Evolutionary conservation across 2,797 vertebrate genomes (phyloP).

Genomic region (Labeo calbasu): DNA sequence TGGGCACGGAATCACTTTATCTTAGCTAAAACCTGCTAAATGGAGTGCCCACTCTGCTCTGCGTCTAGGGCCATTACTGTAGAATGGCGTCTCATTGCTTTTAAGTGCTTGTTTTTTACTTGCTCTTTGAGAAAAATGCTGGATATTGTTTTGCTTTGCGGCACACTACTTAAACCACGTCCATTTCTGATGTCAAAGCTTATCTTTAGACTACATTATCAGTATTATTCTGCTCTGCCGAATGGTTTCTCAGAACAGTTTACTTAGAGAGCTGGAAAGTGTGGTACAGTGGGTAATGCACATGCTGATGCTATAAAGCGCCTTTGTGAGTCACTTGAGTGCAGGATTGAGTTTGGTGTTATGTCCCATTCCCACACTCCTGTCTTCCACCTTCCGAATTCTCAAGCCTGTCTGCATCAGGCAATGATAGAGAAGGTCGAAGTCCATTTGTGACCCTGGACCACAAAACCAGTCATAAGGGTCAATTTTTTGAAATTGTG

Average conservation of each 20-base stretch:
- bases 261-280: neutral
- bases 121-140: slow-evolving; percentile 4
- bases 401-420: too few species aligned
- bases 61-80: neutral
- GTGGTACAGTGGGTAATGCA: neutral
- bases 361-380: too few species aligned
- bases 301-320: neutral
- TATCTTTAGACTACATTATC: slow-evolving; percentile 12
- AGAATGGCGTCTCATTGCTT: slow-evolving; percentile 2
- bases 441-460: too few species aligned
- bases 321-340: neutral
- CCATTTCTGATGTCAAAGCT: slow-evolving; percentile 1
- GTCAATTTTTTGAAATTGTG: too few species aligned
- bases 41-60: neutral
- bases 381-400: too few species aligned
- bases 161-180: neutral
- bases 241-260: slow-evolving; percentile 2
- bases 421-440: too few species aligned
- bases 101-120: slow-evolving; percentile 31
- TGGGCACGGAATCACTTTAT: slow-evolving; percentile 8
- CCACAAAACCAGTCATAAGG: too few species aligned
- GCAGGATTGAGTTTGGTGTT: neutral
- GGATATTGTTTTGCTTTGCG: neutral
- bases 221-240: neutral
- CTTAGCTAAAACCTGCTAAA: slow-evolving; percentile 10